Evolutionary conservation across 2,113 vertebrate genomes (phyloP), one percentile per base, ranked within the genome.

Genomic region (Vulpes lagopus): DNA sequence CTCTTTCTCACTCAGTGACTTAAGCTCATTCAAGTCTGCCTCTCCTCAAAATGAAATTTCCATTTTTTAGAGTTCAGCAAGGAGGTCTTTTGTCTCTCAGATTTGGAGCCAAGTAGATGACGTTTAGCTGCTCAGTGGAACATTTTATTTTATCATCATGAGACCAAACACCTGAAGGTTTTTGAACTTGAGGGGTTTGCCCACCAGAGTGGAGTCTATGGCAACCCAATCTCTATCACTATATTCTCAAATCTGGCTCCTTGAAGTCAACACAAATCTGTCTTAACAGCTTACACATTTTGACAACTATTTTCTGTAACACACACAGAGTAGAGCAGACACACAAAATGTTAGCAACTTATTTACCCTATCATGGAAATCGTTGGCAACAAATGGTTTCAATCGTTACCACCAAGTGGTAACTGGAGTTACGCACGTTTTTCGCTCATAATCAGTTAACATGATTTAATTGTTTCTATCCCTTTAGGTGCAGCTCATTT

Each of bases 241-340:
- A 49, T 49, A 32, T 38, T 96, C 82, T 95, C 65, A 97, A 79
- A 95, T 90, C n/a, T 96, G 96, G 64, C 73, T 96, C 80, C 76
- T 67, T 86, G 85, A 96, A 87, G 89, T 30, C 43, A 51, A 30
- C 65, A 71, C 95, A 95, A 91, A 71, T 96, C 51, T 91, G 84
- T 95, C 74, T 96, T 81, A 97, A 98, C 89, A 95, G 92, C 60
- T 97, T 62, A 97, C 67, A 80, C 10, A 92, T 97, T 95, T 94
- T 93, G 69, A 91, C 82, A 87, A 92, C 67, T 87, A 96, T 88
- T 96, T 97, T 80, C 69, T 95, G 38, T 95, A 97, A 95, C 84
- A 87, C 96, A 96, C 65, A 65, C 78, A 95, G 87, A 91, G 35
- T 87, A 94, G 89, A 88, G 32, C 90, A 95, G 92, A 60, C 27